phyloP scores from a whole-genome alignment of 2,888 invertebrate genomes.

The Agriotes lineatus region DNA sequence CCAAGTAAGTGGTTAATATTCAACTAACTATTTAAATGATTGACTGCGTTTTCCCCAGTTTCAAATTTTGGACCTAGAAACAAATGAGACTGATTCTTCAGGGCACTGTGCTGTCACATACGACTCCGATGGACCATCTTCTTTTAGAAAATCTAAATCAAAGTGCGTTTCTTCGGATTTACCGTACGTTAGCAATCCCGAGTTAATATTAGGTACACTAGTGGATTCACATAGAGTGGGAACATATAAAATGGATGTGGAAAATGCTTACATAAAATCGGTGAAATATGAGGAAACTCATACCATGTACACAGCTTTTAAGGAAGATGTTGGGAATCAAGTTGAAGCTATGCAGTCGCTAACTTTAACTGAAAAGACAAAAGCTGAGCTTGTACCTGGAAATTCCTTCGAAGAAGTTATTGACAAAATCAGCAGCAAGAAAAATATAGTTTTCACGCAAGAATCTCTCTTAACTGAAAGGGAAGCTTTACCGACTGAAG shows the following conservation, averaged over 20 bases:
- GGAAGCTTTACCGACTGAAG: constrained; percentile 43
- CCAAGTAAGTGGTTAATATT: constrained; percentile 79
- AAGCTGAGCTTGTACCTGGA: constrained; percentile 28
- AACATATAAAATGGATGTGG: constrained; percentile 63
- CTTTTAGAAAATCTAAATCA: constrained; percentile 77
- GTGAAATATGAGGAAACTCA: constrained; percentile 66
- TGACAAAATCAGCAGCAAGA: constrained; percentile 50
- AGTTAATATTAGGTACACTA: constrained; percentile 54
- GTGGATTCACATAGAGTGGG: constrained; percentile 56
- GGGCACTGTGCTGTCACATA: constrained; percentile 81
- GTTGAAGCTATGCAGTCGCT: constrained; percentile 66
- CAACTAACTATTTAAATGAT: no score
- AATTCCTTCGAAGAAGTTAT: constrained; percentile 57
- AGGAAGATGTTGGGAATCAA: constrained; percentile 68
- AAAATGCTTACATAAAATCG: constrained; percentile 57
- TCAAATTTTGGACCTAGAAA: constrained; percentile 70
- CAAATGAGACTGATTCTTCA: constrained; percentile 80
- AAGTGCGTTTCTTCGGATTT: constrained; percentile 65
- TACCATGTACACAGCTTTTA: constrained; percentile 65
- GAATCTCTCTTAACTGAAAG: constrained; percentile 56
- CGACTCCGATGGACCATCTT: constrained; percentile 69
- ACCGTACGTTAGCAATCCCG: constrained; percentile 53
- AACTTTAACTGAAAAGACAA: constrained; percentile 54
- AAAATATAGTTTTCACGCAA: constrained; percentile 51
- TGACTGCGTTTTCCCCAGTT: no score